Conservation (phyloP, 2,797 vertebrate species). For the Dryobates pubescens region DNA sequence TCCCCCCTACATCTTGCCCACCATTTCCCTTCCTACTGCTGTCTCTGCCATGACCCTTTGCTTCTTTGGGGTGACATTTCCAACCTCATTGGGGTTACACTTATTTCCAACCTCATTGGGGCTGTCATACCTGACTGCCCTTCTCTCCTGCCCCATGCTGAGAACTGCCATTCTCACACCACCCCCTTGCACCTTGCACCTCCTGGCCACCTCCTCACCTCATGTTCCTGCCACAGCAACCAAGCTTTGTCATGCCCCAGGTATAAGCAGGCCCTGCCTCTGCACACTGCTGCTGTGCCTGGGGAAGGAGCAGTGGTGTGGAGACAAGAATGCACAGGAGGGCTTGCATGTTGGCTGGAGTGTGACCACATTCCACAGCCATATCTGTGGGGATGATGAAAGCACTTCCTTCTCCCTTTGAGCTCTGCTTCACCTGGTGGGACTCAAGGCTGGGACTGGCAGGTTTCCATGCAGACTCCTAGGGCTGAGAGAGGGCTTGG, state of each 20-base stretch:
- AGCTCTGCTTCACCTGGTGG: neutral
- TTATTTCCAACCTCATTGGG: neutral
- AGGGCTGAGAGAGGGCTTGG: neutral
- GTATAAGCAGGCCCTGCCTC: neutral
- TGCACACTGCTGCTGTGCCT: neutral
- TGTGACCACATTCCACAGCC: neutral
- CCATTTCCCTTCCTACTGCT: neutral
- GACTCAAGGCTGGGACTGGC: neutral
- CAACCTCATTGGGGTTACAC: neutral
- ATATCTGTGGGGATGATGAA: neutral
- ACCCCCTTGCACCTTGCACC: neutral
- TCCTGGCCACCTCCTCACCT: neutral
- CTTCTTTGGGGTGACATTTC: neutral
- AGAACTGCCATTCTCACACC: neutral
- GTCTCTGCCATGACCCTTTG: neutral
- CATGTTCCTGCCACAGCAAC: neutral
- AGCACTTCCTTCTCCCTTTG: neutral
- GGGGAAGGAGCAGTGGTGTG: neutral
- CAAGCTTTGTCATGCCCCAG: neutral
- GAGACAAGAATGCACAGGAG: fast-evolving
- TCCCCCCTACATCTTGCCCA: neutral
- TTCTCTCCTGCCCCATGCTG: neutral
- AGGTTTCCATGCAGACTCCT: neutral
- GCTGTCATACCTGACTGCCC: neutral
- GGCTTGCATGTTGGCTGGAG: neutral